Base-by-base conservation (phyloP, 2,797 vertebrate genomes). In the Periparus ater region DNA sequence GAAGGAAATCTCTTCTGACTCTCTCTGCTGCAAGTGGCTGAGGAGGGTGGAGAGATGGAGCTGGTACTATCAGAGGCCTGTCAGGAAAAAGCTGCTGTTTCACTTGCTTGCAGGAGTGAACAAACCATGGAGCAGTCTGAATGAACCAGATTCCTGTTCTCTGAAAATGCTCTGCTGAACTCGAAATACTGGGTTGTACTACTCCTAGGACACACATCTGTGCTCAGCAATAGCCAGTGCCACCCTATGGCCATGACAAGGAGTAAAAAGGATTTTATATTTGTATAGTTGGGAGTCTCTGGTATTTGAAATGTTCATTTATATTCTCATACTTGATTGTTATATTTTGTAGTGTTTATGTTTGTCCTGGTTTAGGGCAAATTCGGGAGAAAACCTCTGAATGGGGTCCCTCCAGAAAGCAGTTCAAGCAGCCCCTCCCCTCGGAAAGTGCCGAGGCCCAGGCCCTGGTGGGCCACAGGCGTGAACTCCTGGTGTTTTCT, bases 241-340 rank as follows among this genome's bases (percentile, higher is more conserved):
- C 42, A 68, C 42, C 25, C 25, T 34, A 50, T 3, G 29, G 42
- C 61, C 0, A 0, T 29, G 18, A 82, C 9, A 61, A 74, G 18
- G n/a, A 75, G 13, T 14, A 44, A 34, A 80, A 71, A 27, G 16
- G 5, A 89, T 66, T 60, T 55, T 13, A 62, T 15, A 63, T 74
- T 79, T 73, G 21, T 17, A 27, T 9, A 42, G 18, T 2, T 70
- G 32, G 18, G 26, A 67, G 32, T 47, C 20, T 70, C 29, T 67
- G n/a, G 19, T 53, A 82, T 79, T 67, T 82, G 29, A 87, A 85
- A 87, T 50, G 32, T 14, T 89, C 17, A 32, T 55, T 87, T 80
- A 57, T 50, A 90, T 54, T 53, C n/a, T 91, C 23, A 36, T 13
- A 54, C 14, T 19, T 40, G 26, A 53, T 13, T 61, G 48, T 21